These are phyloP conservation scores for Muscidifurax raptorellus DNA, from an alignment of 1,140 invertebrate species.

Conservation along the genomic window DNA sequence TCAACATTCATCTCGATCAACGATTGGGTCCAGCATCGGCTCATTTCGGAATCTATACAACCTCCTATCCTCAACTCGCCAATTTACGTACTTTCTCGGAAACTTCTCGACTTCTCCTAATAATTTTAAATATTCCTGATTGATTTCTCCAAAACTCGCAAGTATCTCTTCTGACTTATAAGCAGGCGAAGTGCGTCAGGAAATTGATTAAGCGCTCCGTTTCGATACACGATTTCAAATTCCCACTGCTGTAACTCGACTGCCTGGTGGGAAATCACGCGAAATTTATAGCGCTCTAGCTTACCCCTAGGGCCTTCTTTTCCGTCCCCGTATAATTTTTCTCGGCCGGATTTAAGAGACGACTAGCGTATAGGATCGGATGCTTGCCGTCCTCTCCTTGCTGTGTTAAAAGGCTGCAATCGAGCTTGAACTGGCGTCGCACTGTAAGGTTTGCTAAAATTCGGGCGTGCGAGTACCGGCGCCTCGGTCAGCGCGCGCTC, in stretches of 20 bases:
- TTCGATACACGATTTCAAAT: slow-evolving; percentile 54
- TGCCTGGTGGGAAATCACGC: slow-evolving; percentile 15
- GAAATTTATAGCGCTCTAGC: background rate
- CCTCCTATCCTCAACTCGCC: background rate
- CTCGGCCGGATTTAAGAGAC: slow-evolving; percentile 14
- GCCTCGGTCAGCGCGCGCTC: slow-evolving; percentile 38
- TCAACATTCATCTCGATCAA: no score
- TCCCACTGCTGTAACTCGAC: background rate
- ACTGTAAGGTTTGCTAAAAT: slow-evolving; percentile 44
- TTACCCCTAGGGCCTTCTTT: slow-evolving; percentile 9
- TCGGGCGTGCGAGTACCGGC: slow-evolving; percentile 45
- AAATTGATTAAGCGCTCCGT: background rate
- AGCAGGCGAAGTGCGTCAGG: slow-evolving; percentile 42
- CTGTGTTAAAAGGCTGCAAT: slow-evolving; percentile 63
- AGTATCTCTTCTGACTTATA: background rate
- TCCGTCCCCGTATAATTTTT: slow-evolving; percentile 15
- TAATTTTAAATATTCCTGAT: background rate
- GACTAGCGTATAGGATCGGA: slow-evolving; percentile 34
- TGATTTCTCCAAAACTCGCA: background rate
- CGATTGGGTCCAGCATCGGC: no score
- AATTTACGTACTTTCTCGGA: background rate
- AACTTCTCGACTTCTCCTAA: background rate
- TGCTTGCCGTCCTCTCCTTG: slow-evolving; percentile 15
- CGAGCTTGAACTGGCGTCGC: slow-evolving; percentile 8
- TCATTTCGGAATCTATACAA: background rate